Evolutionary conservation across 2,797 vertebrate genomes (phyloP), one percentile per base, ranked within the genome.

Genomic region (Hippopotamyrus pictus): DNA sequence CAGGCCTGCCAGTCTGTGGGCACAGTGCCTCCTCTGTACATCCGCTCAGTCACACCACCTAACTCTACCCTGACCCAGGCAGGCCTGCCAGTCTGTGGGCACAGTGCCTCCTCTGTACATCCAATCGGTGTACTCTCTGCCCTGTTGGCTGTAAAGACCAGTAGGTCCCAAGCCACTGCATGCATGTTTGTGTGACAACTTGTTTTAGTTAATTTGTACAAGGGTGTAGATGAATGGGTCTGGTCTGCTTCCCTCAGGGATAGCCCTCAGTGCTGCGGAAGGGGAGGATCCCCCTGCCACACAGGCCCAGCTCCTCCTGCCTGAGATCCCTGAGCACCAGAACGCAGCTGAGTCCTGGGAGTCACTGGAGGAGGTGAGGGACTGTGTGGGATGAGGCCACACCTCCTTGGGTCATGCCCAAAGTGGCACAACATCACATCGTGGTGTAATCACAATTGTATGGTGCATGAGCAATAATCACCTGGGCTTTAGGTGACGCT

Each of bases 321-420:
- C 97, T 1, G 94, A 97, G 93, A 99, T 99, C 93, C 97, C 98
- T 90, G 93, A 92, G 84, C 96, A 98, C 93, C 96, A 98, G 94
- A 97, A 96, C 25, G 98, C 98, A 25, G 95, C 96, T 0, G 98
- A 99, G 93, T 99, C 98, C 83, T 99, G 98, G 98, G 97, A 97
- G 90, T 94, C 90, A 79, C 94, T 99, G 91, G 97, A 98, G 94
- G 97, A 96, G 96, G 98, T 98, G 94, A 29, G 41, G 53, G 17
- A 17, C 5, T 51, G 22, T 29, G 11, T 51, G 12, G 48, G 50
- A 17, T 0, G 5, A 19, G 19, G 86, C 86, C n/a, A 33, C 86
- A 85, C 11, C n/a, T 65, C 62, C 62, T 29, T 3, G 62, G 62
- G 62, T 65, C 3, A 65, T 3, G 22, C 22, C 22, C 25, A 29